Conservation (phyloP, 2,888 invertebrate genomes). For the Drosophila pseudotakahashii region DNA sequence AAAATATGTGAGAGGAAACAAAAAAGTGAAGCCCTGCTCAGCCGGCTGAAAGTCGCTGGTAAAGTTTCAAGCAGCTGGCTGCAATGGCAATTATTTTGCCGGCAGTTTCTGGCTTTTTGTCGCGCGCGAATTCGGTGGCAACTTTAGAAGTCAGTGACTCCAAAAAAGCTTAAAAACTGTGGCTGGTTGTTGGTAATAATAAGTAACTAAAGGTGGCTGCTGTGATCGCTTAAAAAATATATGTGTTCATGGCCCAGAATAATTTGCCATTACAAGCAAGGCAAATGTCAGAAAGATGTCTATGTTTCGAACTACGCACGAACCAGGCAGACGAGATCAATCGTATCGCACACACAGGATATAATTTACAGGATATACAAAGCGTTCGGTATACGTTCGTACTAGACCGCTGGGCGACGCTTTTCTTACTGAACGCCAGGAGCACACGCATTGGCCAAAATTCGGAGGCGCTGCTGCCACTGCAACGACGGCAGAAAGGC, state of each 20-base stretch:
- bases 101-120: conserved; percentile 48
- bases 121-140: conserved; percentile 39
- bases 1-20: conserved; percentile 12
- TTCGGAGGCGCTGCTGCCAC: conserved; percentile 63
- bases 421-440: conserved; percentile 84
- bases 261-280: conserved; percentile 27
- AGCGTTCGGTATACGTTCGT: conserved; percentile 83
- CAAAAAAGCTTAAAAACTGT: conserved; percentile 53
- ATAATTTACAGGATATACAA: conserved; percentile 61
- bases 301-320: conserved; percentile 54
- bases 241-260: conserved; percentile 27
- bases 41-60: conserved; percentile 51
- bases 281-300: conserved; percentile 13
- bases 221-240: conserved; percentile 11
- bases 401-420: conserved; percentile 85
- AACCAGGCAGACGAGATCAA: conserved; percentile 69
- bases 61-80: conserved; percentile 52
- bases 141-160: conserved; percentile 67
- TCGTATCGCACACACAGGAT: conserved; percentile 73
- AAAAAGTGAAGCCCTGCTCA: conserved; percentile 41
- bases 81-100: conserved; percentile 62
- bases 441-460: conserved; percentile 77
- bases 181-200: conserved; percentile 41
- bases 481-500: conserved; percentile 48
- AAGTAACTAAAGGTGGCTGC: conserved; percentile 41